Percentiles rank a stretch among this genome's conserved stretches.
These are phyloP conservation scores for Arctia plantaginis DNA, from an alignment of 2,888 invertebrate genomes.

Conservation along the genomic window DNA sequence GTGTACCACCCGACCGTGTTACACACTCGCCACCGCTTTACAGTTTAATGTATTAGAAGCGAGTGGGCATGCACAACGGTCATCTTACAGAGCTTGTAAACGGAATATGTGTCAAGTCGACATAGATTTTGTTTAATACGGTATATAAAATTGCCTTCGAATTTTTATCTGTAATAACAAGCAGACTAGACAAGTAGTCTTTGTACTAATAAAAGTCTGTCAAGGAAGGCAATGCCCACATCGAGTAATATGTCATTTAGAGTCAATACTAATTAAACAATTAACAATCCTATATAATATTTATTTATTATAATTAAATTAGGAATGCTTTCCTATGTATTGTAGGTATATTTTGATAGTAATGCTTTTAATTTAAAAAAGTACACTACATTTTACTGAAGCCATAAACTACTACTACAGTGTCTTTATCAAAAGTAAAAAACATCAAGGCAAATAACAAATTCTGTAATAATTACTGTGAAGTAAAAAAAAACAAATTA, in stretches of 20 bases:
- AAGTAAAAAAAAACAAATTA: background rate
- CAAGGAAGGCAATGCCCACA: background rate
- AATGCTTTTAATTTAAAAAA: background rate
- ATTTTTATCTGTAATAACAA: background rate
- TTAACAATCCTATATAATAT: background rate
- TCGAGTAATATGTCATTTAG: background rate
- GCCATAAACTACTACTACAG: background rate
- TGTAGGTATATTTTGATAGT: background rate
- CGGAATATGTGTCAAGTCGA: constrained; percentile 16
- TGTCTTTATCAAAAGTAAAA: background rate
- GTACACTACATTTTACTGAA: background rate
- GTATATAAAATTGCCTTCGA: background rate
- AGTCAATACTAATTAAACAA: background rate
- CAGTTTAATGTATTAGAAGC: constrained; percentile 49
- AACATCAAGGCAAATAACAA: background rate
- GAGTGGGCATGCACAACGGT: constrained; percentile 32
- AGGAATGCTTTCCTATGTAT: background rate
- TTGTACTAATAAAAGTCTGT: background rate
- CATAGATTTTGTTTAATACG: background rate
- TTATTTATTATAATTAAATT: background rate
- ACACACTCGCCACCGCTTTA: constrained; percentile 49
- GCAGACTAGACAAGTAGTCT: background rate
- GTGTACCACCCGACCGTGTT: constrained; percentile 49
- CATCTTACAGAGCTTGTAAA: constrained; percentile 20
- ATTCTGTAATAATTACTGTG: background rate